Evolutionary conservation across 2,797 vertebrate species (phyloP), one percentile per base, ranked within the genome.

Genomic region (Oreonectes daqikongensis): DNA sequence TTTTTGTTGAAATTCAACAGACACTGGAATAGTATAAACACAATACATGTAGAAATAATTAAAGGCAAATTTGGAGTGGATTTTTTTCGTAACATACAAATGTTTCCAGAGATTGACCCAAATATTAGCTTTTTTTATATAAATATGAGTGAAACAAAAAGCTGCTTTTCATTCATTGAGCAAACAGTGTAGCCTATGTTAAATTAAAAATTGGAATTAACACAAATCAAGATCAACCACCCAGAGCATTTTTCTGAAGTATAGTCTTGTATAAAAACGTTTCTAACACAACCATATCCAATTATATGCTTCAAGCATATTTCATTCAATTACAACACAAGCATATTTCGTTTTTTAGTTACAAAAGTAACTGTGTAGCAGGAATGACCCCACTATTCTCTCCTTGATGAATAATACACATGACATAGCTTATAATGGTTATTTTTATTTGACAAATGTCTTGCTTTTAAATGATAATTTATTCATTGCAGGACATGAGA

Each of bases 401-500:
- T 17, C 28, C 42, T 38, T 48, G 65, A 60, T 76, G 5, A 77
- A 70, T 69, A 40, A 77, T 64, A 32, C 17, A 69, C 67, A 10
- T 18, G 46, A n/a, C 35, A 40, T 17, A 18, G 52, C 26, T 46
- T 68, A 42, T 57, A 50, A 60, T 22, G 61, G 28, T 5, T 1
- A 6, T 60, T 73, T 30, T 40, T 42, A 48, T 78, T 71, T 46
- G 24, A 78, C 69, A 78, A 28, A 66, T 78, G 38, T 35, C 59
- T 46, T 22, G 35, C 70, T 78, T 72, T 72, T 40, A 53, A 70
- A 69, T 72, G 32, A 42, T 78, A 10, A 44, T 78, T 48, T 77
- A 81, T 78, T 88, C 5, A 59, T 82, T 87, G 26, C 81, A 99
- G 97, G 97, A 70, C 95, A 94, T 8, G 96, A 99, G 84, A 96